Evolutionary conservation across 2,888 invertebrate genomes (phyloP), one percentile per base, ranked within the genome.

Genomic region (Eubasilissa splendida): DNA sequence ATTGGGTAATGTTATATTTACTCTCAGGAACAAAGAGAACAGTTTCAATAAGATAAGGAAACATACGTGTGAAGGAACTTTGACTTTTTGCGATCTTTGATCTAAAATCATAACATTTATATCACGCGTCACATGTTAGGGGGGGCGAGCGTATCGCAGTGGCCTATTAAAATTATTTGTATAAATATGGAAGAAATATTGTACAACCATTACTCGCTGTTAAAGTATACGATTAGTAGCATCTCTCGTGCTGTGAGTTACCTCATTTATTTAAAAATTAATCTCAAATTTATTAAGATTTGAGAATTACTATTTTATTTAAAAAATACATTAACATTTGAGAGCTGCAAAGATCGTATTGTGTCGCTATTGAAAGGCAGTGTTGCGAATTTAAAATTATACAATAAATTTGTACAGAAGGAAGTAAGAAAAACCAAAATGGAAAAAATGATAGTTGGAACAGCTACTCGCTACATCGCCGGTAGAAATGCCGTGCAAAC

Each of bases 401-500:
- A 12, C 22, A 11, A 22, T n/a, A 50, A 66, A 5, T 68, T 53
- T 7, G 9, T n/a, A 52, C n/a, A 22, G n/a, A 53, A 14, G 22
- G 10, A n/a, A 10, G 10, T n/a, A 10, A 22, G n/a, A 50, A 10
- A n/a, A 70, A 58, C 14, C 56, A 84, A 80, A 84, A 90, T 90
- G 90, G 89, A 89, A 83, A 93, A 91, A 85, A 88, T 89, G 85
- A 87, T 95, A 86, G 92, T 95, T 83, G 94, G 94, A 85, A 92
- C 93, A 84, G 93, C 94, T 60, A 93, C 94, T 31, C 92, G 95
- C 80, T 94, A 93, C 87, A 93, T 95, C 84, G 93, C 93, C 73
- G 94, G 95, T 73, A 92, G 94, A 82, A 93, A 95, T 85, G 95
- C 94, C 1, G 92, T 95, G 33, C 95, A 95, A 86, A 95, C 95